These are phyloP conservation scores for Drosophila cyrtoloma DNA, from an alignment of 2,888 invertebrate species.

Conservation along the genomic window DNA sequence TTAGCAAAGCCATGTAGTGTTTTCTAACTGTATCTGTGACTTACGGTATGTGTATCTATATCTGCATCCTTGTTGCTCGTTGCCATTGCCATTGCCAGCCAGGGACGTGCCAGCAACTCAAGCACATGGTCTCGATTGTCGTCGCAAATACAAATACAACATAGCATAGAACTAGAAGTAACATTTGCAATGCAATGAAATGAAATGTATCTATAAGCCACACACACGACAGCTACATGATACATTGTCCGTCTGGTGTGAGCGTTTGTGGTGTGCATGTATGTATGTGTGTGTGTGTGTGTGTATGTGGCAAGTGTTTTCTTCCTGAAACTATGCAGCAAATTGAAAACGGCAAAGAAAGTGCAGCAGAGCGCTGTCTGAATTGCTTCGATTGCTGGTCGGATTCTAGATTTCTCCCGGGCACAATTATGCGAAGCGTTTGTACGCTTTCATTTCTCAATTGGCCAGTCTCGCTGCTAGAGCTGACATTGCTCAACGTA, in stretches of 20 bases:
- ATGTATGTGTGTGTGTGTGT: slow-evolving; percentile 5
- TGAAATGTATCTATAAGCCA: slow-evolving; percentile 68
- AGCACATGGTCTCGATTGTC: slow-evolving; percentile 70
- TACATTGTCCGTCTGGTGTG: slow-evolving; percentile 24
- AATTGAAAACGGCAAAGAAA: slow-evolving; percentile 75
- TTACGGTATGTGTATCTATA: slow-evolving; percentile 35
- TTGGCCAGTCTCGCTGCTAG: slow-evolving; percentile 33
- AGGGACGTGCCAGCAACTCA: slow-evolving; percentile 59
- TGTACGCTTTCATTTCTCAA: slow-evolving; percentile 66
- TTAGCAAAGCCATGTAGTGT: slow-evolving; percentile 67
- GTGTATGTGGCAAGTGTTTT: slow-evolving; percentile 37
- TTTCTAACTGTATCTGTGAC: slow-evolving; percentile 44
- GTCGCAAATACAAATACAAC: slow-evolving; percentile 61
- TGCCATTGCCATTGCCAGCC: slow-evolving; percentile 27
- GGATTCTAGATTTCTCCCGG: slow-evolving; percentile 75
- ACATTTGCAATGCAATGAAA: slow-evolving; percentile 64
- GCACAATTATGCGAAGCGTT: slow-evolving; percentile 61
- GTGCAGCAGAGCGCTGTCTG: slow-evolving; percentile 50
- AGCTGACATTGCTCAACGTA: slow-evolving; percentile 47
- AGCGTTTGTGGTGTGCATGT: slow-evolving; percentile 1
- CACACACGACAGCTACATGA: slow-evolving; percentile 30
- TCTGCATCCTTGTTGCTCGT: slow-evolving; percentile 33
- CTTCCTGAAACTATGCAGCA: slow-evolving; percentile 75
- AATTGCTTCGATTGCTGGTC: slow-evolving; percentile 41
- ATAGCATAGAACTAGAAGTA: slow-evolving; percentile 45